Evolutionary conservation across 2,113 vertebrate genomes (phyloP), one percentile per base, ranked within the genome.

Genomic region (Hippocampus zosterae): DNA sequence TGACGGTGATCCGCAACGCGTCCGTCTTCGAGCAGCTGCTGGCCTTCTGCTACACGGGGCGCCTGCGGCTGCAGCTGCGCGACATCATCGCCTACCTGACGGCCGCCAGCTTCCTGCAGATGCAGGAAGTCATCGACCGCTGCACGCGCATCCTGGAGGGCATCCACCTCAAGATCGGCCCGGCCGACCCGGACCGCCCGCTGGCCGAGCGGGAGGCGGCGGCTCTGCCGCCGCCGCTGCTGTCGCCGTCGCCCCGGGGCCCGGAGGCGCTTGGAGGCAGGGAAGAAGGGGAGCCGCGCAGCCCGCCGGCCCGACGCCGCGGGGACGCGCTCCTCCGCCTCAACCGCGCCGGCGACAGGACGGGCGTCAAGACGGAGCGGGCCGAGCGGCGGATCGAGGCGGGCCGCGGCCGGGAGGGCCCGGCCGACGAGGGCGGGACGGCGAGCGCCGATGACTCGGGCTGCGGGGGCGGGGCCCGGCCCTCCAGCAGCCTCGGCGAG

Each of bases 21-120:
- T 93, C 93, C 0, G 96, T 99, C 65, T 99, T 99, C 1, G 96
- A 98, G 88, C 96, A 98, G 87, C 95, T 99, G 71, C 93, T 99
- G 71, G 93, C 94, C 40, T 99, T 99, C 88, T 99, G 97, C 89
- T 99, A 99, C 83, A 99, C 97, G 0, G 97, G 97, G 2, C 92
- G 96, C 42, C 94, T 99, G 71, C 94, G 95, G 73, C 91, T 99
- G 87, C 96, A 98, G 83, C 92, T 98, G 73, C 94, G 95, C 0
- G 97, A 98, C 89, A 98, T 98, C 88, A 97, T 99, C 89, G 98
- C 96, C 83, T 99, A 98, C 91, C 91, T 99, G 79, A 99, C 97
- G 0, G 97, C 97, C 0, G 97, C 97, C 84, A 98, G 96, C 75
- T 99, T 99, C 90, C 90, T 99, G 83, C 97, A 99, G 89, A 98